Evolutionary conservation across 2,113 vertebrate genomes (phyloP).

Genomic region (Equus przewalskii): DNA sequence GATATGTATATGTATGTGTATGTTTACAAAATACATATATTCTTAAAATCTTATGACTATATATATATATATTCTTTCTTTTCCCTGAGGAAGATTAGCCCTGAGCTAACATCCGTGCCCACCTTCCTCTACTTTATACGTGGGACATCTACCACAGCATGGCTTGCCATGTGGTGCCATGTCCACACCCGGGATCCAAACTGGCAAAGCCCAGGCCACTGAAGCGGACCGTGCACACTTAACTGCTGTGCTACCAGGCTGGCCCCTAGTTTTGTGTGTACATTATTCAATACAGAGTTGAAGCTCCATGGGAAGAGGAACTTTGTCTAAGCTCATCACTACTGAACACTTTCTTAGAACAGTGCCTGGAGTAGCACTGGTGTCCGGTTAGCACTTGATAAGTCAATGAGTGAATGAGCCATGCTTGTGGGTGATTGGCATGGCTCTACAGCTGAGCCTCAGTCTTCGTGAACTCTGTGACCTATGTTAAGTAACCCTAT

Average conservation of each 20-base stretch:
- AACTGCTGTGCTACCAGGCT: no score
- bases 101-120: no score
- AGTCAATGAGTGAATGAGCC: not conserved
- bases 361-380: not conserved
- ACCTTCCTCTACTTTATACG: no score
- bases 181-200: no score
- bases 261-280: not conserved
- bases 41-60: no score
- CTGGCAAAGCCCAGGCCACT: no score
- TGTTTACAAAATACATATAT: no score
- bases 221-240: no score
- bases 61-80: not conserved
- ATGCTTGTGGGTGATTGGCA: not conserved
- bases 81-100: not conserved
- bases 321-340: not conserved
- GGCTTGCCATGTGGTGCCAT: no score
- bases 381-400: not conserved
- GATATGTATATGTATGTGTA: no score
- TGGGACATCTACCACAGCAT: no score
- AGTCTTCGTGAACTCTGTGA: not conserved
- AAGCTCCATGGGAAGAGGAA: not conserved
- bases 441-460: not conserved
- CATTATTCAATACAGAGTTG: not conserved
- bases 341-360: not conserved
- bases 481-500: not conserved